Base-by-base conservation (phyloP, 1,140 invertebrate genomes). In the Ostrea edulis region DNA sequence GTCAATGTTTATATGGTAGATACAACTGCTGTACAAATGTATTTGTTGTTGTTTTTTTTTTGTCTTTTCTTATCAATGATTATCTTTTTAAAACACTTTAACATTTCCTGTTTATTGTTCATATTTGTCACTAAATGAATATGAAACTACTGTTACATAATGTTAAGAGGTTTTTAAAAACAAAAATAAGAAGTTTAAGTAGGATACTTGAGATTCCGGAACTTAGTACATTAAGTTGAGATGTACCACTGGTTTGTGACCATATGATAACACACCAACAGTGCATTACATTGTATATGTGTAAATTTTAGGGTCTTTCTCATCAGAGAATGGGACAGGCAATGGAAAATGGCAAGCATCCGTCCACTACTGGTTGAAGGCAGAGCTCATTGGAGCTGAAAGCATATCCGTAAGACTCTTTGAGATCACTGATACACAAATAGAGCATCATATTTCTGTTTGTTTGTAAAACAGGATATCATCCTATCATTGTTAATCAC, bases 301-400 rank as follows among this genome's bases (percentile, higher is more conserved):
- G 1, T 35, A 65, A 29, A 20, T 88, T 82, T n/a, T 20, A 91
- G 90, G 90, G 17, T 89, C 90, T 17, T 91, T 89, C 35, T 83
- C 84, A 44, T 87, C 82, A 51, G 55, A 54, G 17, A 85, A 77
- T 54, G 62, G 54, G 3, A 44, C 11, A 25, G 62, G 84, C 8
- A 29, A 77, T 77, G 62, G 62, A 83, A 85, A 58, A 22, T 91
- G 90, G 90, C 44, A 82, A 54, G 85, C 86, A 14, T 62, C 44
- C 25, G 87, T 91, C 55, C 55, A 85, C 51, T 87, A 86, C 51
- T 87, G 89, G 82, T 58, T 87, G 65, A 82, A 82, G 22, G 84
- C 86, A 51, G 77, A 82, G 35, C 29, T 89, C 5, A 88, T 86
- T 22, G 53, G 82, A 53, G 88, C 88, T 44, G 58, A 86, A 35